phyloP scores from a whole-genome alignment of 2,888 invertebrate species.

The Brenthis hecate region DNA sequence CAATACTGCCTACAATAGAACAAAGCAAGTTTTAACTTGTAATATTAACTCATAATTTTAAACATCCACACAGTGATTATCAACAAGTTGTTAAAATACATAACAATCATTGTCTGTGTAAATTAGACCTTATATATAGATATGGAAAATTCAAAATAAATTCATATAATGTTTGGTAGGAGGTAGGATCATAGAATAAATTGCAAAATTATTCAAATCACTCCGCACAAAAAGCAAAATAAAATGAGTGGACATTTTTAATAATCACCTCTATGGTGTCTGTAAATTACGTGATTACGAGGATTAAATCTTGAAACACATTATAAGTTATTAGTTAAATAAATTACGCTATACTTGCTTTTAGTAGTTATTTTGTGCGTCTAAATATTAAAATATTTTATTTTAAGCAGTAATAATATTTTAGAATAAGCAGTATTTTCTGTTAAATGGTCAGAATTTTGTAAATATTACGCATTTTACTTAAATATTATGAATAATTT shows the following conservation, averaged over 20 bases:
- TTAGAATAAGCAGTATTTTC: too few relatives aligned
- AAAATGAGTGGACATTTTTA: constrained; percentile 27
- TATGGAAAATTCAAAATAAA: constrained; percentile 1
- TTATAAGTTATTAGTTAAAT: constrained; percentile 6
- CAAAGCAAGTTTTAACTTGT: constrained; percentile 7
- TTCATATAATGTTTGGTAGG: not conserved
- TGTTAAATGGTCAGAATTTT: too few relatives aligned
- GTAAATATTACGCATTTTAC: too few relatives aligned
- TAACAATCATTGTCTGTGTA: not conserved
- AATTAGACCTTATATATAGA: constrained; percentile 2
- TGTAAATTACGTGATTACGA: constrained; percentile 15
- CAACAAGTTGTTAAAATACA: constrained; percentile 20
- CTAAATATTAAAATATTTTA: not conserved
- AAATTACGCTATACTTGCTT: not conserved
- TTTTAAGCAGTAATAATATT: too few relatives aligned
- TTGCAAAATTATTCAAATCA: constrained; percentile 69
- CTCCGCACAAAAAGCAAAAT: constrained; percentile 13
- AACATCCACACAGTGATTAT: constrained; percentile 37
- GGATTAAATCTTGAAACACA: constrained; percentile 6
- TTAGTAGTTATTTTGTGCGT: not conserved
- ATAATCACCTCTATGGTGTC: constrained; percentile 6
- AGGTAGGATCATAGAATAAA: constrained; percentile 49
- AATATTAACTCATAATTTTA: constrained; percentile 24
- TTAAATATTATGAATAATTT: too few relatives aligned
- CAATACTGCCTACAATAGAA: constrained; percentile 15